Conservation (phyloP, 2,797 vertebrate genomes). For the Falco novaeseelandiae region DNA sequence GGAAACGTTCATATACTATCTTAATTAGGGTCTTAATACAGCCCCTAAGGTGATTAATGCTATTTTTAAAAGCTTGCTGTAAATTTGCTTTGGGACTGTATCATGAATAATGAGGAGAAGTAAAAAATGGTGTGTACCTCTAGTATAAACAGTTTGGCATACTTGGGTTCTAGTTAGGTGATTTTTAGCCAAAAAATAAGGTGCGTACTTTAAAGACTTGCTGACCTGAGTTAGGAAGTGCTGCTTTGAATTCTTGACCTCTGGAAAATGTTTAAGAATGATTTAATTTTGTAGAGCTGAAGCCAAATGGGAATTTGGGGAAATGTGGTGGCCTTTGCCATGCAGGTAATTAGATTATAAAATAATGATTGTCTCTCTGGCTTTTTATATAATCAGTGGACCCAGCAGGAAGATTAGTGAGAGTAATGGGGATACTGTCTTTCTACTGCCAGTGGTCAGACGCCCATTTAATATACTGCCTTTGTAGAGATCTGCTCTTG, state of each 20-base stretch:
- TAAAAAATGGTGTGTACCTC: not conserved
- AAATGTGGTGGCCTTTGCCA: slow-evolving; percentile 1
- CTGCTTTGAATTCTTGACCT: not conserved
- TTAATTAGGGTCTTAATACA: slow-evolving; percentile 47
- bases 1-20: not conserved
- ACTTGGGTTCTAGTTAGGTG: not conserved
- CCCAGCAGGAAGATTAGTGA: not conserved
- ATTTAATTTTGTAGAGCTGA: not conserved
- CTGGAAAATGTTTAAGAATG: not conserved
- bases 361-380: not conserved
- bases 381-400: not conserved
- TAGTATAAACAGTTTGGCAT: not conserved
- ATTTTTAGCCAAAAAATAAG: not conserved
- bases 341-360: slow-evolving; percentile 17
- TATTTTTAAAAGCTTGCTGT: slow-evolving; percentile 48
- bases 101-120: not conserved
- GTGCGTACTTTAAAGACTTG: not conserved
- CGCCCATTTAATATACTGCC: not conserved
- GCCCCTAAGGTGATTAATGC: slow-evolving; percentile 24
- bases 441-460: not conserved
- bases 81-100: slow-evolving; percentile 29
- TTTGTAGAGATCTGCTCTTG: not conserved
- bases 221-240: not conserved
- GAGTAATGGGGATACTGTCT: not conserved
- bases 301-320: not conserved